These are phyloP conservation scores for Grapholita molesta DNA, from an alignment of 1,140 invertebrate species.

Conservation along the genomic window DNA sequence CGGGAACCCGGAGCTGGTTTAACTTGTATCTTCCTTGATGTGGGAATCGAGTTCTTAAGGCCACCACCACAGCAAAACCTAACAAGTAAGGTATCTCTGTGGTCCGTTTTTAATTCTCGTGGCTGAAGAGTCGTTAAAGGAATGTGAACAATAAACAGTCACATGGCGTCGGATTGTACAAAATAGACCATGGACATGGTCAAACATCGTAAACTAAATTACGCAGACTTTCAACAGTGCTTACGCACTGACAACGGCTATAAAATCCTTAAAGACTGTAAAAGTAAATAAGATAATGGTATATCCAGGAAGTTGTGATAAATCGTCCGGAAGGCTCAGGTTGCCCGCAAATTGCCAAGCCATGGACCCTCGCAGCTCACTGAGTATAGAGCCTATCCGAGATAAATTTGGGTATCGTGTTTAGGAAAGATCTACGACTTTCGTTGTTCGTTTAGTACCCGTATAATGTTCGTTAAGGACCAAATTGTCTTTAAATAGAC, in stretches of 20 bases:
- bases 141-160: background rate
- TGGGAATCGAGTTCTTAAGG: too few species aligned
- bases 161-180: background rate
- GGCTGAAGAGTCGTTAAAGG: too few species aligned
- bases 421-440: background rate
- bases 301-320: background rate
- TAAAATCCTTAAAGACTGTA: background rate
- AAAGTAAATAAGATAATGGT: constrained; percentile 6
- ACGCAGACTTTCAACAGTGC: background rate
- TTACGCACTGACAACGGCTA: background rate
- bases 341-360: background rate
- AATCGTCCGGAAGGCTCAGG: constrained; percentile 3
- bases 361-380: background rate
- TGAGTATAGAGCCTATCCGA: background rate
- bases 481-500: too few species aligned
- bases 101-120: too few species aligned
- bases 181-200: background rate
- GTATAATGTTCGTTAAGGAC: background rate
- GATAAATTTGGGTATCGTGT: constrained; percentile 9
- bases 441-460: background rate
- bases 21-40: too few species aligned
- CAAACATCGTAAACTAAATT: background rate
- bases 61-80: too few species aligned
- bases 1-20: too few species aligned
- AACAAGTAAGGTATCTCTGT: too few species aligned